Percentiles rank a stretch among this genome's conserved stretches.
phyloP scores from a whole-genome alignment of 1,140 invertebrate species.

The Atta texana region DNA sequence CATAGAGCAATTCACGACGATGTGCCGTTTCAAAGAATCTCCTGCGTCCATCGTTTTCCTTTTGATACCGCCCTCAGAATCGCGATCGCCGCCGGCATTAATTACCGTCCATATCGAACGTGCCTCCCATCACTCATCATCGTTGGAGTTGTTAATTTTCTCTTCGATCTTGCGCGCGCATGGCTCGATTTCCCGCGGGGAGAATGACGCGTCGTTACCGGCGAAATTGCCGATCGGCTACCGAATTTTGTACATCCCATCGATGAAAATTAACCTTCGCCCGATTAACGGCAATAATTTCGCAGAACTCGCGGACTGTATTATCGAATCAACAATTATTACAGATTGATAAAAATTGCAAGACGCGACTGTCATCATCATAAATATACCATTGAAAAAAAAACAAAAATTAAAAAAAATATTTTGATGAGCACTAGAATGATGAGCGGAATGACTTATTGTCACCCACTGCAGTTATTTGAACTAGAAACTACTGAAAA shows the following conservation, averaged over 20 bases:
- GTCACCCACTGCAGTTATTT: not conserved
- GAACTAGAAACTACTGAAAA: slow-evolving; percentile 2
- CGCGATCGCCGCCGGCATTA: slow-evolving; percentile 69
- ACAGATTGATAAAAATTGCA: not conserved
- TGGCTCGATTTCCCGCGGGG: slow-evolving; percentile 48
- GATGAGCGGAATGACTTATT: not conserved
- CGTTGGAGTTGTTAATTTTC: slow-evolving; percentile 65
- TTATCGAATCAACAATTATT: slow-evolving; percentile 2
- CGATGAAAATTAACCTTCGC: slow-evolving; percentile 42
- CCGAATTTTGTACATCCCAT: slow-evolving; percentile 29
- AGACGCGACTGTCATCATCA: not conserved
- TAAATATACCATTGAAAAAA: not conserved
- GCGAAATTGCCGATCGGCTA: slow-evolving; percentile 16
- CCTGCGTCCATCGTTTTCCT: slow-evolving; percentile 28
- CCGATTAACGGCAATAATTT: slow-evolving; percentile 19
- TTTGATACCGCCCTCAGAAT: slow-evolving; percentile 58
- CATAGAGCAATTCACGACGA: slow-evolving; percentile 38
- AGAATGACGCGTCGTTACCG: slow-evolving; percentile 48
- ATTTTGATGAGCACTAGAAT: too few species aligned
- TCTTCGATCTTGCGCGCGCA: slow-evolving; percentile 39
- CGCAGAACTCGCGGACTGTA: not conserved
- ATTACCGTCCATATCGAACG: slow-evolving; percentile 69
- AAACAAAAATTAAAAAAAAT: not conserved
- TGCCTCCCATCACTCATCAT: slow-evolving; percentile 61
- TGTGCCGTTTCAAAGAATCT: slow-evolving; percentile 53